These are phyloP conservation scores for Eremobia ochroleuca DNA, from an alignment of 2,888 invertebrate species.

Conservation along the genomic window DNA sequence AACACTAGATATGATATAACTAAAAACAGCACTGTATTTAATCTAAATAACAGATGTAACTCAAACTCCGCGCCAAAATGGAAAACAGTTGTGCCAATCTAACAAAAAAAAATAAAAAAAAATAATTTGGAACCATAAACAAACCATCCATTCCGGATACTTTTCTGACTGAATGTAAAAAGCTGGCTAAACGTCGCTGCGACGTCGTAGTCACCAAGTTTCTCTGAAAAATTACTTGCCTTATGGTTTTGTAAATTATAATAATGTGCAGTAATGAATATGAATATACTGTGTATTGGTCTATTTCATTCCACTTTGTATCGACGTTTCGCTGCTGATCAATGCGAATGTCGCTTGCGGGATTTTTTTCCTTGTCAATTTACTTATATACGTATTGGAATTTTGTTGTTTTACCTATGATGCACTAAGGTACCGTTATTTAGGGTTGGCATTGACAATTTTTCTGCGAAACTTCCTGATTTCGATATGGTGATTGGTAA, in stretches of 20 bases:
- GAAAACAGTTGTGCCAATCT: no score
- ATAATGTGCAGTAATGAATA: conserved; percentile 36
- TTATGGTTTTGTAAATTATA: conserved; percentile 29
- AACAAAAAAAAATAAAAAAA: no score
- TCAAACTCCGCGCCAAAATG: no score
- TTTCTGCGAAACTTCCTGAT: neutral
- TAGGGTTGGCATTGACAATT: neutral
- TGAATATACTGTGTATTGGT: conserved; percentile 19
- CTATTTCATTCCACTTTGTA: conserved; percentile 24
- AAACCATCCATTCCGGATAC: no score
- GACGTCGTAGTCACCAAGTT: conserved; percentile 6
- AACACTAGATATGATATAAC: no score
- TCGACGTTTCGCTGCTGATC: neutral
- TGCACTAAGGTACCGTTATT: neutral
- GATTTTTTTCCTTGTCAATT: conserved; percentile 3
- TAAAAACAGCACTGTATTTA: no score
- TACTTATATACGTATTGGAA: neutral
- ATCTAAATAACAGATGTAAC: no score
- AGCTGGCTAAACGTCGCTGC: neutral
- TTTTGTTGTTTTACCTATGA: conserved; percentile 11
- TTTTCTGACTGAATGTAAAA: no score
- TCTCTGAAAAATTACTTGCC: conserved; percentile 27
- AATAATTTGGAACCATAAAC: no score
- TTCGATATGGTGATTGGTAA: neutral
- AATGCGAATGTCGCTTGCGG: conserved; percentile 17